Evolutionary conservation across 2,113 vertebrate genomes (phyloP).

Genomic region (Pseudolaguvia tuberculata): DNA sequence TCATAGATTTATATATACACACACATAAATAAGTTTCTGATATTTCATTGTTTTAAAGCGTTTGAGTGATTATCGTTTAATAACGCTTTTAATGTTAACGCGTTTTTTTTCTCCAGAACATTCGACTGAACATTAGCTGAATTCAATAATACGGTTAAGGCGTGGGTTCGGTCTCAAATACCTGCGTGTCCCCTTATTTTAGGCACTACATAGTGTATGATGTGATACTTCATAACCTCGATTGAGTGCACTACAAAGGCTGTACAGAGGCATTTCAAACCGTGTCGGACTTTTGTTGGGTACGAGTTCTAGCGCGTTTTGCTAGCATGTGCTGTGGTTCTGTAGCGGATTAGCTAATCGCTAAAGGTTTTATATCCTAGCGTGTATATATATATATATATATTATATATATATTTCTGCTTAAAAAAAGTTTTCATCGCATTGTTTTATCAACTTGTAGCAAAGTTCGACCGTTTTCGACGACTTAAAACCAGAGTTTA

Average conservation of each 20-base stretch:
- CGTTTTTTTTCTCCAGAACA: conserved; percentile 3
- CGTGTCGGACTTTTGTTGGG: not conserved
- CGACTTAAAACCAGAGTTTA: not conserved
- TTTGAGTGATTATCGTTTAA: not conserved
- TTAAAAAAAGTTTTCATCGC: not conserved
- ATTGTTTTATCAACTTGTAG: not conserved
- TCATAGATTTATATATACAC: not conserved
- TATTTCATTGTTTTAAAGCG: not conserved
- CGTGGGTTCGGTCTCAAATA: not conserved
- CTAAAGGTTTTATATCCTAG: not conserved
- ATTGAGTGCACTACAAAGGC: not conserved
- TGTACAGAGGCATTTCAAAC: not conserved
- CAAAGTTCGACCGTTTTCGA: not conserved
- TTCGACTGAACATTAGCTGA: not conserved
- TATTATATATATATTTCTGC: too few species aligned
- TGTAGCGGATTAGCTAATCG: not conserved
- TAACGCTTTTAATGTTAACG: not conserved
- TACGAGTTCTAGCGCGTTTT: not conserved
- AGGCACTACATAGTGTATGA: not conserved
- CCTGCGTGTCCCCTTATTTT: not conserved
- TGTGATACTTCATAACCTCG: not conserved
- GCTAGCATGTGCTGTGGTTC: not conserved
- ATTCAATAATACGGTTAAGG: not conserved
- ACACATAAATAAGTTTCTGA: too few species aligned
- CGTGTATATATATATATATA: too few species aligned